Evolutionary conservation across 2,797 vertebrate species (phyloP).

Genomic region (Echiichthys vipera): DNA sequence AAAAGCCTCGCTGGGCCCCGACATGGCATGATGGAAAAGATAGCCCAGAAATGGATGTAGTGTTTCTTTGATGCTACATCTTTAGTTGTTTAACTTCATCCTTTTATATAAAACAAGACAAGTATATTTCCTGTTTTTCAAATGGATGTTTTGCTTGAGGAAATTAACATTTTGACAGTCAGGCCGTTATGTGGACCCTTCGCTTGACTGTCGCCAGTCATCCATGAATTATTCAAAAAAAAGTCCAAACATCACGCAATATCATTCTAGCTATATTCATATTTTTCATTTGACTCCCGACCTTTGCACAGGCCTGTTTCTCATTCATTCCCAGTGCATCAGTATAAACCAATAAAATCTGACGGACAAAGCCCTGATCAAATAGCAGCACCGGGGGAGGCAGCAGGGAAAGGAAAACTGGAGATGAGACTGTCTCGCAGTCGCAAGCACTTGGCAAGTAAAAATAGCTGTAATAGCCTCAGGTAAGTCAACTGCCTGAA

Average conservation of each 20-base stretch:
- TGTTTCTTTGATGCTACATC: background rate
- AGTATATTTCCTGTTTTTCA: background rate
- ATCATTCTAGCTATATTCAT: conserved; percentile 75
- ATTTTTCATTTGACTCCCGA: conserved; percentile 81
- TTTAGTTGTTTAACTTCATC: conserved; percentile 15
- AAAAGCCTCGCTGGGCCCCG: conserved; percentile 14
- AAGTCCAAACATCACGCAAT: conserved; percentile 72
- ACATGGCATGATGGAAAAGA: conserved; percentile 38
- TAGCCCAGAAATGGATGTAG: conserved; percentile 16
- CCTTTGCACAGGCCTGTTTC: conserved; percentile 77
- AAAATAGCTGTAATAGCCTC: conserved; percentile 75
- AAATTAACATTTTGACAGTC: conserved; percentile 60
- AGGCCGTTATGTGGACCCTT: conserved; percentile 22
- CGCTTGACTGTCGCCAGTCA: conserved; percentile 55
- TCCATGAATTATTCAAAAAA: conserved; percentile 72
- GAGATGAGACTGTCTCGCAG: conserved; percentile 68
- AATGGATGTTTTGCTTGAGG: conserved; percentile 34
- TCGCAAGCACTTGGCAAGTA: conserved; percentile 72
- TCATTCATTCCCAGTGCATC: conserved; percentile 71
- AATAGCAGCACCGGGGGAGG: conserved; percentile 65
- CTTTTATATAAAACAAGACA: background rate
- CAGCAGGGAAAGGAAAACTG: conserved; percentile 47
- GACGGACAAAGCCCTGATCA: conserved; percentile 80
- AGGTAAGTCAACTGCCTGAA: conserved; percentile 78
- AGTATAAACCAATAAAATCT: conserved; percentile 78